Evolutionary conservation across 2,113 vertebrate species (phyloP), one percentile per base, ranked within the genome.

Genomic region (Vicugna pacos): DNA sequence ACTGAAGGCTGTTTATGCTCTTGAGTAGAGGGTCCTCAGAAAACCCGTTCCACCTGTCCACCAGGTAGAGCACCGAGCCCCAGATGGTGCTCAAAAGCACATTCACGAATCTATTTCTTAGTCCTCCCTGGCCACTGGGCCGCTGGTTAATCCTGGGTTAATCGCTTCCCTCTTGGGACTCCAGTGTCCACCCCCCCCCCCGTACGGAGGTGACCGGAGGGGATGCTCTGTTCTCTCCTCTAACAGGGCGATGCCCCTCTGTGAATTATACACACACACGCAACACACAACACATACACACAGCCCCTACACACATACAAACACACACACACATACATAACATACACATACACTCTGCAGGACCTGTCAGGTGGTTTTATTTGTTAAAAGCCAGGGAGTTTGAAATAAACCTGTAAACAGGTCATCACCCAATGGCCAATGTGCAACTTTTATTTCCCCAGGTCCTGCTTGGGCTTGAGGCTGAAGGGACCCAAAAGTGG

Each of bases 81-180:
- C 3, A 16, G 1, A 5, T 15, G 3, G 2, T 60, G 70, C 42
- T 62, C 8, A 16, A 76, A 67, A 48, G 19, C 48, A 15, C 0
- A 3, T 19, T 77, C 24, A 19, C 0, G 0, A 5, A 17, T 20
- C 20, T 7, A 11, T 6, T 5, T 24, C 32, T 2, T 10, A 0
- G 28, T 8, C 65, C 56, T 67, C 5, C 24, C 70, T 14, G 35
- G 72, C 28, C 11, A 1, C 50, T 30, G 6, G 35, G 22, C 62
- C 64, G 13, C 62, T 42, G 4, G 7, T 3, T 0, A 2, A 50
- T 22, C 8, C n/a, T 52, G n/a, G 38, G 54, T 26, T 20, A 15
- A 60, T 22, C 1, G 0, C 75, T 26, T 56, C 14, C 72, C 17
- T 75, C 65, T 14, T n/a, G 60, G 26, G 38, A 13, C 17, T 84